Evolutionary conservation across 2,113 vertebrate genomes (phyloP), one percentile per base, ranked within the genome.

Genomic region (Lampris megalopsis): DNA sequence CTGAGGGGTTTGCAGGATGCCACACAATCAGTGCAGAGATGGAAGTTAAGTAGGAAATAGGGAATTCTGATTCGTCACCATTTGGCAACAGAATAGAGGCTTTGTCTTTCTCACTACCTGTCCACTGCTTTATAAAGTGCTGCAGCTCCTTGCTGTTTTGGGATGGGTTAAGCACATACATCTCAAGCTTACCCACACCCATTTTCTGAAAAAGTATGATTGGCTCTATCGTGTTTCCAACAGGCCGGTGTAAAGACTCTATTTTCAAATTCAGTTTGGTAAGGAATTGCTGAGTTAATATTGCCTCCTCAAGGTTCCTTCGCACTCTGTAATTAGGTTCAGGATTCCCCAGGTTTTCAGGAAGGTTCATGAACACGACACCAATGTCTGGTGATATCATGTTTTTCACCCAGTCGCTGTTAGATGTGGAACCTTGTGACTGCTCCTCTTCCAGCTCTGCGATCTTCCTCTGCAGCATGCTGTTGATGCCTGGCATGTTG

Each of bases 341-440:
- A 65, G 95, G 88, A 72, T 89, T 96, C 70, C 94, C 96, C 83
- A 98, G 80, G 45, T 95, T 96, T 88, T 98, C 96, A 11, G 97
- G 97, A 52, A 97, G 89, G 68, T 99, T 99, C 65, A 97, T 95
- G 90, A 99, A 99, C 47, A 98, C 95, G 71, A 98, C 95, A 7
- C 97, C 97, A 64, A 99, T 92, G 85, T 99, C 97, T 56, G 97
- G 97, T 61, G 97, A 99, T 80, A 99, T 99, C 85, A 97, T 95
- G 88, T 98, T 99, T 92, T 99, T 99, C 94, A 97, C 95, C 96
- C 97, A 98, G 91, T 99, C 97, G 24, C 97, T 97, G 82, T 98
- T 97, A 40, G 96, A 94, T 38, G 96, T 96, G 2, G 97, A 98
- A 3, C 96, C 97, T 91, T 98, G 97, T 0, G 97, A 98, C 73